Evolutionary conservation across 1,140 invertebrate genomes (phyloP).

Genomic region (Pygmarrhopalites habei): DNA sequence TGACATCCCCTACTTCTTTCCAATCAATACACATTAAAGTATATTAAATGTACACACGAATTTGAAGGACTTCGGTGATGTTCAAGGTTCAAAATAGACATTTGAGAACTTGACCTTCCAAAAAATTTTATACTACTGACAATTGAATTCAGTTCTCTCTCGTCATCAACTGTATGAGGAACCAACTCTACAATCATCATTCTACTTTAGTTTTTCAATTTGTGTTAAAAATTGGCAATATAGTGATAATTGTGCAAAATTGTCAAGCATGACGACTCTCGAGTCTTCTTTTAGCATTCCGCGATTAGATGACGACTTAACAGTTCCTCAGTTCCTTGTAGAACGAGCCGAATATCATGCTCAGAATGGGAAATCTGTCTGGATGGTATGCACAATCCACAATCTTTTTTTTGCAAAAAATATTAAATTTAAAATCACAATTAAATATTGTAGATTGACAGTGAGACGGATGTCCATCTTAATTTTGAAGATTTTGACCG

Average conservation of each 20-base stretch:
- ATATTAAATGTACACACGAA: too few relatives aligned
- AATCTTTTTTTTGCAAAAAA: too few relatives aligned
- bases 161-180: not conserved
- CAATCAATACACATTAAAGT: too few relatives aligned
- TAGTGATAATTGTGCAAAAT: not conserved
- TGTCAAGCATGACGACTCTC: not conserved
- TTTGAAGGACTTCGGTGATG: too few relatives aligned
- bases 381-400: constrained; percentile 4
- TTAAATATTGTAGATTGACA: constrained; percentile 29
- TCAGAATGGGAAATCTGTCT: constrained; percentile 15
- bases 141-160: too few relatives aligned
- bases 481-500: constrained; percentile 22
- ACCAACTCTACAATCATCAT: not conserved
- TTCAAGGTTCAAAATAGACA: too few relatives aligned
- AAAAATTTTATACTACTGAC: too few relatives aligned
- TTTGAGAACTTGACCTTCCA: too few relatives aligned
- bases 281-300: not conserved
- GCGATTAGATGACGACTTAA: not conserved
- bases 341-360: constrained; percentile 10
- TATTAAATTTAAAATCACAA: too few relatives aligned
- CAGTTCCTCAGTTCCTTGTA: constrained; percentile 13
- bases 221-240: not conserved
- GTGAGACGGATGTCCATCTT: constrained; percentile 12
- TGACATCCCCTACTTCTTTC: too few relatives aligned
- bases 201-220: not conserved